Percentiles rank a stretch among this genome's conserved stretches.
Evolutionary conservation across 2,113 vertebrate species (phyloP).

Genomic region (Mesoclemmys tuberculata): DNA sequence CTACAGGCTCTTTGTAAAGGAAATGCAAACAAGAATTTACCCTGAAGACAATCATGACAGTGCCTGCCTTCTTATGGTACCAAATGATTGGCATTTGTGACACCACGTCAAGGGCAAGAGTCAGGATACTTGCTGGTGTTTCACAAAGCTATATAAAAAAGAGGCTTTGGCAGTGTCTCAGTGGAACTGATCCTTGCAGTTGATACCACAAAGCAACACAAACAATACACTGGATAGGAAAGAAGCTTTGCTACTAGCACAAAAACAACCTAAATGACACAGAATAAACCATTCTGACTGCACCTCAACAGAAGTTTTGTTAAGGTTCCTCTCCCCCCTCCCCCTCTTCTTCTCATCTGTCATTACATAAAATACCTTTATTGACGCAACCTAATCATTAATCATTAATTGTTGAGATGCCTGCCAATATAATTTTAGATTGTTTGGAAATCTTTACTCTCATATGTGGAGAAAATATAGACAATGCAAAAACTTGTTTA

Average conservation of each 20-base stretch:
- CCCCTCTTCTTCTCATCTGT: constrained; percentile 36
- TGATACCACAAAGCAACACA: constrained; percentile 29
- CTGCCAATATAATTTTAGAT: neutral
- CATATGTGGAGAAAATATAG: neutral
- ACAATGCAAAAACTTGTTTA: neutral
- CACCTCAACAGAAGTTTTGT: constrained; percentile 40
- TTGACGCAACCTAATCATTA: neutral
- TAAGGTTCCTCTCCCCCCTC: neutral
- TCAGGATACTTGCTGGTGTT: constrained; percentile 18
- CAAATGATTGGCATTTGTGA: constrained; percentile 57
- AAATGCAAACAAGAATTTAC: constrained; percentile 67
- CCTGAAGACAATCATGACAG: constrained; percentile 23
- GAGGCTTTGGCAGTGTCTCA: neutral
- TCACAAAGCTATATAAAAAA: neutral
- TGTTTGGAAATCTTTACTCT: neutral
- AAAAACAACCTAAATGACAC: neutral
- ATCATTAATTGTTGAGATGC: neutral
- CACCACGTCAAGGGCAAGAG: constrained; percentile 37
- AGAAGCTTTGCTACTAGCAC: constrained; percentile 20
- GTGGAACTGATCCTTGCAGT: constrained; percentile 7
- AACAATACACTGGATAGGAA: constrained; percentile 18
- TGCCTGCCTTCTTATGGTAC: constrained; percentile 33
- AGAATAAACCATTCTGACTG: neutral
- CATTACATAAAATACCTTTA: neutral
- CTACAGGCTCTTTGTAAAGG: constrained; percentile 64